Percentiles rank a stretch among this genome's conserved stretches.
phyloP scores from a whole-genome alignment of 1,140 invertebrate species.

The Eurosta solidaginis region DNA sequence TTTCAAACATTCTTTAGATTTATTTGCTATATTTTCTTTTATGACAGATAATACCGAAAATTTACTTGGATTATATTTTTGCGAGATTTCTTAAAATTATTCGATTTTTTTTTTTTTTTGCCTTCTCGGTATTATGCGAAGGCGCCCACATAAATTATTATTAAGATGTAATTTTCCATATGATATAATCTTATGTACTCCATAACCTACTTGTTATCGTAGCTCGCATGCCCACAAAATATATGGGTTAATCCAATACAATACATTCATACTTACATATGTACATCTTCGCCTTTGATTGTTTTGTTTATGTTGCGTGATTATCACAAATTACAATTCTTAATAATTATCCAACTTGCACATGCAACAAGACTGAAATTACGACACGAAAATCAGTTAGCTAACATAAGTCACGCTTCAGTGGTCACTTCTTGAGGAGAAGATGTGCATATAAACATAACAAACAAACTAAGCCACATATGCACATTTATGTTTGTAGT shows the following conservation, averaged over 20 bases:
- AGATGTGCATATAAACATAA: not conserved
- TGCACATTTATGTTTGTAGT: not conserved
- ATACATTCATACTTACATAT: no score
- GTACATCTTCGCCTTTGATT: no score
- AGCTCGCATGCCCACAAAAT: not conserved
- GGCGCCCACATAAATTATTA: not conserved
- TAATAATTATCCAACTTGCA: constrained; percentile 2
- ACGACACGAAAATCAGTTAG: constrained; percentile 21
- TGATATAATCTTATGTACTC: not conserved
- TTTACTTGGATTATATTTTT: no score
- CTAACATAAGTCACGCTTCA: constrained; percentile 1
- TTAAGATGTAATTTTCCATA: no score
- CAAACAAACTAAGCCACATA: not conserved
- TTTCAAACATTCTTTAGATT: no score
- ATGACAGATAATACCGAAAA: no score
- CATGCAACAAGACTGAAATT: not conserved
- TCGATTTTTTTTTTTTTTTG: no score
- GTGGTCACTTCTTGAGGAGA: not conserved
- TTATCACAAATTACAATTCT: not conserved
- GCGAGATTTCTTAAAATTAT: no score
- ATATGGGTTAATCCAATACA: constrained; percentile 11
- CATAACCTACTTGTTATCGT: not conserved
- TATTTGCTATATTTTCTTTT: no score
- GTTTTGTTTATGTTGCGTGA: not conserved
- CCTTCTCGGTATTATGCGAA: no score